phyloP scores from a whole-genome alignment of 2,113 vertebrate genomes.

The Hypocryptadius cinnamomeus region DNA sequence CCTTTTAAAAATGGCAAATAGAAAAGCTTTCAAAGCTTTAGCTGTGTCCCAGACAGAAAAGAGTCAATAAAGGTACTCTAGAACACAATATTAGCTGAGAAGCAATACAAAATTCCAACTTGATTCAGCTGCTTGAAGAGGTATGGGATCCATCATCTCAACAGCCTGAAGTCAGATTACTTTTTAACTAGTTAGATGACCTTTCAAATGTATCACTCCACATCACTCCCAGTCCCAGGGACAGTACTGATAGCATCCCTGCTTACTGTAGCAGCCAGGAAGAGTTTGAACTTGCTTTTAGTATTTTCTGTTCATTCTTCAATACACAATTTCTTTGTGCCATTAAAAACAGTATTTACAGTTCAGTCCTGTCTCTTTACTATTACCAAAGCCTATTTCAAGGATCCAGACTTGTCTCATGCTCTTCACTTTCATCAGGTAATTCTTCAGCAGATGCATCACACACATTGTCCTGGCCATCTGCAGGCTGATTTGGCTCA shows the following conservation, averaged over 20 bases:
- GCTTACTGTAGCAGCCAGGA: not conserved
- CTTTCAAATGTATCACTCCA: not conserved
- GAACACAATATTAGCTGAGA: not conserved
- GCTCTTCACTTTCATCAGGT: conserved; percentile 55
- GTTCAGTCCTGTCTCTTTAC: not conserved
- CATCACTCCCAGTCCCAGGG: not conserved
- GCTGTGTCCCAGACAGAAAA: not conserved
- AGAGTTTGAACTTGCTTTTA: not conserved
- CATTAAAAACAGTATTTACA: not conserved
- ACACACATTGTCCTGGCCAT: not conserved
- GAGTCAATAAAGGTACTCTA: not conserved
- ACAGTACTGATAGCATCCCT: not conserved
- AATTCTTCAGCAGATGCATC: conserved; percentile 12
- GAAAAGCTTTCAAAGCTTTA: not conserved
- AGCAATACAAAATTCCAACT: not conserved
- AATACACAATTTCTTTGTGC: not conserved
- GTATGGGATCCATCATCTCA: not conserved
- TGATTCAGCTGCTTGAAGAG: not conserved
- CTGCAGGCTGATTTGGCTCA: conserved; percentile 40
- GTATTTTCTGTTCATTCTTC: not conserved
- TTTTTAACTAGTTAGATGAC: not conserved
- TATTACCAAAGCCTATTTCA: not conserved
- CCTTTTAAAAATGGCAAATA: not conserved
- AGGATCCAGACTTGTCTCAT: conserved; percentile 37
- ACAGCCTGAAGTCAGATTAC: not conserved